Percentiles rank a stretch among this genome's conserved stretches.
Evolutionary conservation across 2,113 vertebrate species (phyloP).

Genomic region (Falcunculus frontatus): DNA sequence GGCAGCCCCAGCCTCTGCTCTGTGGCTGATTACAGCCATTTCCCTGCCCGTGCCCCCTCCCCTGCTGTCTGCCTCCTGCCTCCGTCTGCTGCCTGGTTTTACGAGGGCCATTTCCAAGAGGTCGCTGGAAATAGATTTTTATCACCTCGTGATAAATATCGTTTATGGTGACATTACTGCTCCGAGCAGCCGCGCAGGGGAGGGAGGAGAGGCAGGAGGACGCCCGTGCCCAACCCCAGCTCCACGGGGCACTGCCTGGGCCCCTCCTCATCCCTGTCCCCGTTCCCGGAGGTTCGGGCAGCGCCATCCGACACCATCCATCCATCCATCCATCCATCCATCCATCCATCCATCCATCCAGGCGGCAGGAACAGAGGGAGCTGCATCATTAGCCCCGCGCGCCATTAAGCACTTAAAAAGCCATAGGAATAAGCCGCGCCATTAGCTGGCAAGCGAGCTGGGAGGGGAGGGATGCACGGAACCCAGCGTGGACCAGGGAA

Average conservation of each 20-base stretch:
- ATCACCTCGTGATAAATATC: conserved; percentile 63
- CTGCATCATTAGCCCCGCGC: conserved; percentile 28
- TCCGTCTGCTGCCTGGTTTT: conserved; percentile 61
- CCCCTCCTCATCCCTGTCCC: background rate
- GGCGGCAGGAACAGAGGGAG: background rate
- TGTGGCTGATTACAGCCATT: background rate
- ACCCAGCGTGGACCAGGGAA: rapidly evolving
- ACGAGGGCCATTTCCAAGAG: conserved; percentile 64
- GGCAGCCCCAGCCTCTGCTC: background rate
- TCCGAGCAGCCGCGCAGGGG: background rate
- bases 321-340: background rate
- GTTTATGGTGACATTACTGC: conserved; percentile 50
- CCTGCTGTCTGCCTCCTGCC: conserved; percentile 46
- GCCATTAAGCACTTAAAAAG: conserved; percentile 63
- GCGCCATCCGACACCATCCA: background rate
- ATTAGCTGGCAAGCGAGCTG: conserved; percentile 35
- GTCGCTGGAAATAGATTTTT: conserved; percentile 67
- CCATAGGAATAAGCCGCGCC: conserved; percentile 47
- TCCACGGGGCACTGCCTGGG: background rate
- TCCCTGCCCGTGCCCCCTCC: conserved; percentile 33
- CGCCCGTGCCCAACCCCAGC: background rate
- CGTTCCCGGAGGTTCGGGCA: background rate
- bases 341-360: background rate
- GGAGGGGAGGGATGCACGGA: background rate
- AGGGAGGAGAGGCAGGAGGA: background rate